A percentile compares a stretch with the other conserved stretches of the same genome.
These are phyloP conservation scores for Epinotia ramella DNA, from an alignment of 2,888 invertebrate genomes.

Conservation along the genomic window DNA sequence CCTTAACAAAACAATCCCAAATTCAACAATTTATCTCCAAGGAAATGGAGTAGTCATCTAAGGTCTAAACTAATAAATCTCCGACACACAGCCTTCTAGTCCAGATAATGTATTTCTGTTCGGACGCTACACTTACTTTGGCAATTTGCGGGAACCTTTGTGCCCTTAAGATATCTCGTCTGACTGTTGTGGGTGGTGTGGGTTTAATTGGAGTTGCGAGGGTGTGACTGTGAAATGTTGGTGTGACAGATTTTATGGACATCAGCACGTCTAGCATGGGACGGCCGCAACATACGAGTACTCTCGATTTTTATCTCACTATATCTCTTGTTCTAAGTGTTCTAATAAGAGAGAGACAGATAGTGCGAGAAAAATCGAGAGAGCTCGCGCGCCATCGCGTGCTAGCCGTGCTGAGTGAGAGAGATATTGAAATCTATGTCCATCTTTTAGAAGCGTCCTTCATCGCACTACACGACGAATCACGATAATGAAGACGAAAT, in stretches of 20 bases:
- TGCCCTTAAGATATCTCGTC: conserved; percentile 84
- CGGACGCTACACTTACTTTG: conserved; percentile 84
- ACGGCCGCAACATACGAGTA: too few species aligned
- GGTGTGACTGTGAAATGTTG: conserved; percentile 49
- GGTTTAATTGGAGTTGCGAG: conserved; percentile 53
- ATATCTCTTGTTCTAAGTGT: too few species aligned
- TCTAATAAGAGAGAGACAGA: too few species aligned
- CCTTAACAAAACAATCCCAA: conserved; percentile 36
- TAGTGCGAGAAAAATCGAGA: too few species aligned
- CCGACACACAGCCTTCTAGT: conserved; percentile 69
- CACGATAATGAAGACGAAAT: too few species aligned
- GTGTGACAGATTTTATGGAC: conserved; percentile 42
- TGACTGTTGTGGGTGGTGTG: conserved; percentile 76
- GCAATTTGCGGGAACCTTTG: conserved; percentile 85
- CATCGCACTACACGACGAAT: too few species aligned
- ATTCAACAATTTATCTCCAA: conserved; percentile 49
- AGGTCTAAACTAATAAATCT: conserved; percentile 75
- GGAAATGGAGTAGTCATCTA: conserved; percentile 74
- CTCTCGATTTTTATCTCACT: too few species aligned
- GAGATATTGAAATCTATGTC: neutral
- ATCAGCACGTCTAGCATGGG: too few species aligned
- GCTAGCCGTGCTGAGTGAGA: too few species aligned
- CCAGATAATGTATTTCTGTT: conserved; percentile 84
- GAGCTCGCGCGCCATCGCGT: too few species aligned
- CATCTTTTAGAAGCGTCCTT: too few species aligned